Percentiles rank a stretch among this genome's conserved stretches.
phyloP scores from a whole-genome alignment of 2,797 vertebrate species.

The Percopsis omiscomaycus region DNA sequence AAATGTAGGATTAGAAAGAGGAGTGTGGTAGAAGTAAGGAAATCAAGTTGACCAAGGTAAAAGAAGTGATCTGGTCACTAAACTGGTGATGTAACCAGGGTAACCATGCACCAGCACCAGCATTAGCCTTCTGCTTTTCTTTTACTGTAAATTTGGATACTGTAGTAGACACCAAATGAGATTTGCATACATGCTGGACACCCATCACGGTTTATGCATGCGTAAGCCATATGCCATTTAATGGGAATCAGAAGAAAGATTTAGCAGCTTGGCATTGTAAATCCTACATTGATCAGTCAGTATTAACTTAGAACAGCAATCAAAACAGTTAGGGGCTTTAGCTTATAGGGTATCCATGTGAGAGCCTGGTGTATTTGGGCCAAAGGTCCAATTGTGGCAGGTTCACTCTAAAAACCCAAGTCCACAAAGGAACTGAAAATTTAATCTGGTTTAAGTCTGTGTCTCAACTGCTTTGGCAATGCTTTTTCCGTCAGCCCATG shows the following conservation, averaged over 20 bases:
- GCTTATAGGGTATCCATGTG: slow-evolving; percentile 61
- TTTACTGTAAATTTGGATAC: too few relatives aligned
- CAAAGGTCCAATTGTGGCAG: slow-evolving; percentile 60
- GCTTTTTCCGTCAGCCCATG: slow-evolving; percentile 20
- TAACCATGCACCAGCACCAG: too few relatives aligned
- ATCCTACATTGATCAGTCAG: slow-evolving; percentile 66
- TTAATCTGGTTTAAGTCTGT: slow-evolving; percentile 19
- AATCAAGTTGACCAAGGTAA: too few relatives aligned
- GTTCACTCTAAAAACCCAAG: slow-evolving; percentile 35
- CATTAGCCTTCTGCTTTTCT: too few relatives aligned
- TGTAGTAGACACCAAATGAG: neutral
- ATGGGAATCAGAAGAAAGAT: slow-evolving; percentile 49
- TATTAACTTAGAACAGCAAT: slow-evolving; percentile 49
- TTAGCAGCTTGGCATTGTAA: slow-evolving; percentile 61
- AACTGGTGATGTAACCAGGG: too few relatives aligned
- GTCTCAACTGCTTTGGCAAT: slow-evolving; percentile 8
- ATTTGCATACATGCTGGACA: neutral
- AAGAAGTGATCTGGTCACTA: too few relatives aligned
- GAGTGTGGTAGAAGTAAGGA: slow-evolving; percentile 8
- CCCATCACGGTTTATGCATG: slow-evolving; percentile 26
- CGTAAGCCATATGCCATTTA: slow-evolving; percentile 36
- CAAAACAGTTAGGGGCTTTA: slow-evolving; percentile 24
- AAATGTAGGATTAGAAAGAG: neutral
- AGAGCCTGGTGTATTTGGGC: slow-evolving; percentile 59
- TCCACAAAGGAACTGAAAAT: slow-evolving; percentile 37